Percentiles rank a stretch among this genome's conserved stretches.
These are phyloP conservation scores for Vireo altiloquus DNA, from an alignment of 2,113 vertebrate species.

Conservation along the genomic window DNA sequence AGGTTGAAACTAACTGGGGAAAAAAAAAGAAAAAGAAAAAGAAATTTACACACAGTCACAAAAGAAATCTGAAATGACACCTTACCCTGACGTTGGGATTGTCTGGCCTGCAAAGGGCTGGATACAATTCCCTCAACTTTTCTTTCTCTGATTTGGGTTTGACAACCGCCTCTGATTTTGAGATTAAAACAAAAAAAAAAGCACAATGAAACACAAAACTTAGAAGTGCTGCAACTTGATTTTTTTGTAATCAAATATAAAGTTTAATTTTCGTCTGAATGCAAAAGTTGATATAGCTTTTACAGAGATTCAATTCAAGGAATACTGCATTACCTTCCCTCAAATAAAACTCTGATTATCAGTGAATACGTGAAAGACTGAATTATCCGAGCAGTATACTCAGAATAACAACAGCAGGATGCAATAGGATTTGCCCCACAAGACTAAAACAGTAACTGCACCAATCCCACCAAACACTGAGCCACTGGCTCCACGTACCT, in stretches of 20 bases:
- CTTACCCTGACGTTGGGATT: constrained; percentile 84
- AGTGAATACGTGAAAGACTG: neutral
- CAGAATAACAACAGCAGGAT: neutral
- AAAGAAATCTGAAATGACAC: neutral
- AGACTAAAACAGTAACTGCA: neutral
- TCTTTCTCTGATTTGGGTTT: constrained; percentile 89
- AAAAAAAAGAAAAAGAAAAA: neutral
- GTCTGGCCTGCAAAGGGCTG: constrained; percentile 88
- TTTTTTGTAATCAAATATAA: neutral
- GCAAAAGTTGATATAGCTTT: neutral
- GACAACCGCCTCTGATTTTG: constrained; percentile 60
- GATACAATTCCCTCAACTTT: constrained; percentile 88
- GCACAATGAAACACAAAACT: neutral
- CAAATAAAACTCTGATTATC: neutral
- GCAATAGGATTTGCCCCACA: neutral
- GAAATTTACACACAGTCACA: neutral
- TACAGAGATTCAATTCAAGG: neutral
- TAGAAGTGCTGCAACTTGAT: neutral
- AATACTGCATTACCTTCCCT: fast-evolving
- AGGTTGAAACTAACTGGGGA: neutral
- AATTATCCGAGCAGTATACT: fast-evolving
- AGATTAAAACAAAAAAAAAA: neutral
- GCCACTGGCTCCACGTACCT: constrained; percentile 56
- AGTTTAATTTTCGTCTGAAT: neutral
- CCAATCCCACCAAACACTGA: neutral